phyloP scores from a whole-genome alignment of 1,140 invertebrate species.

The Drosophila pallidifrons region DNA sequence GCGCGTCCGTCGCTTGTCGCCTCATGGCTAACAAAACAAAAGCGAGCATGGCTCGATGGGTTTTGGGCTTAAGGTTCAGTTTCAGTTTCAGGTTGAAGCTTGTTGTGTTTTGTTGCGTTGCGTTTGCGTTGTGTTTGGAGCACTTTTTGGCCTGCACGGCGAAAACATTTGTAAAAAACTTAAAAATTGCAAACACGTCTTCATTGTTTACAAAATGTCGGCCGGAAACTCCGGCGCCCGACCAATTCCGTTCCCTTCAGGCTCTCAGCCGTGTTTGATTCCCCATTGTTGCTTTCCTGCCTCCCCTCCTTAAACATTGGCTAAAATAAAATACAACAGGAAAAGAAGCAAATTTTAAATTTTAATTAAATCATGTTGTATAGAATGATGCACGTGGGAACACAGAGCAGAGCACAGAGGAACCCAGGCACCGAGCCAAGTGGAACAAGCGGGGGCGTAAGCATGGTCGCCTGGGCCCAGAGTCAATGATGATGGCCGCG shows the following conservation, averaged over 20 bases:
- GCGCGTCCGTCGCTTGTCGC: conserved; percentile 44
- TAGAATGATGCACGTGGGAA: conserved; percentile 76
- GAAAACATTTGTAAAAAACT: conserved; percentile 82
- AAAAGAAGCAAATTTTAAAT: conserved; percentile 71
- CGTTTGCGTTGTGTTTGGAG: too few species aligned
- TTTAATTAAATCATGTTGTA: conserved; percentile 84
- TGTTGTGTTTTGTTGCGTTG: neutral
- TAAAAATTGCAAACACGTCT: conserved; percentile 84
- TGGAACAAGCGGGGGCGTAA: neutral
- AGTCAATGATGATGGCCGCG: conserved; percentile 76
- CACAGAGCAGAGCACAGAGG: neutral
- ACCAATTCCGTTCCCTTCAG: conserved; percentile 22
- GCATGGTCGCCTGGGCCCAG: conserved; percentile 48
- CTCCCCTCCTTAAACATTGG: conserved; percentile 25
- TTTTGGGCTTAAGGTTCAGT: conserved; percentile 16
- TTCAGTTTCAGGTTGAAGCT: neutral
- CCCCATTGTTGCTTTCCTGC: conserved; percentile 57
- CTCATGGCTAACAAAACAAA: conserved; percentile 44
- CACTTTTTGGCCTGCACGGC: conserved; percentile 13
- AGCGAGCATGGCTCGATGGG: conserved; percentile 23
- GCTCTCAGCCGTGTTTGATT: conserved; percentile 42
- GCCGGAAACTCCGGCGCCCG: conserved; percentile 61
- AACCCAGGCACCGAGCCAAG: conserved; percentile 15
- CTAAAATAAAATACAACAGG: conserved; percentile 14
- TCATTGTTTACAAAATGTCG: conserved; percentile 83